These are phyloP conservation scores for Halichoeres trimaculatus DNA, from an alignment of 2,113 vertebrate species.

Conservation along the genomic window DNA sequence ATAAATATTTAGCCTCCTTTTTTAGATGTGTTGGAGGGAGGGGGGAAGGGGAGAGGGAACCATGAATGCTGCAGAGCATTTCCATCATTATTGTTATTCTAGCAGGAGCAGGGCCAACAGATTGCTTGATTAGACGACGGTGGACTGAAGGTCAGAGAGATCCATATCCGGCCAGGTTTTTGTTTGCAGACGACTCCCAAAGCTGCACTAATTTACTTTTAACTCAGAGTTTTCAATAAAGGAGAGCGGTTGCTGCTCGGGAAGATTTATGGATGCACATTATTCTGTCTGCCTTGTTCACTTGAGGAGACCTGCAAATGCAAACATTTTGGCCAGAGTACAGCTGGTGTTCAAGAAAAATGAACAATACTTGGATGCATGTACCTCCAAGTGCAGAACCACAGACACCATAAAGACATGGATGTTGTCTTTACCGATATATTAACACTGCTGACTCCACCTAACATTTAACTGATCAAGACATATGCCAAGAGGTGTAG, in stretches of 20 bases:
- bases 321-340: background rate
- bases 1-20: constrained; percentile 72
- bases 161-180: constrained; percentile 52
- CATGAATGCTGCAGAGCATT: constrained; percentile 26
- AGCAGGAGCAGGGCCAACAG: constrained; percentile 23
- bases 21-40: background rate
- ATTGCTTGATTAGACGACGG: constrained; percentile 63
- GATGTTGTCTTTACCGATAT: too few relatives aligned
- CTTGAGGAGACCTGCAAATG: background rate
- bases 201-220: constrained; percentile 43
- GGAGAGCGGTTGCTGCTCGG: background rate
- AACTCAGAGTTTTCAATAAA: constrained; percentile 38
- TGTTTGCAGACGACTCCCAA: constrained; percentile 49
- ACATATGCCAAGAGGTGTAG: too few relatives aligned
- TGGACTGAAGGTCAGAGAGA: constrained; percentile 62
- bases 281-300: background rate
- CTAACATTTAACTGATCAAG: too few relatives aligned
- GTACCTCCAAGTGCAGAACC: too few relatives aligned
- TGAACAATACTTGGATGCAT: too few relatives aligned
- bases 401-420: too few relatives aligned
- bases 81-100: constrained; percentile 55
- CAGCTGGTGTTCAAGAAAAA: too few relatives aligned
- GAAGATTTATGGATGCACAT: background rate
- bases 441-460: too few relatives aligned
- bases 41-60: background rate